phyloP scores from a whole-genome alignment of 1,140 invertebrate species.

The Bombus affinis region DNA sequence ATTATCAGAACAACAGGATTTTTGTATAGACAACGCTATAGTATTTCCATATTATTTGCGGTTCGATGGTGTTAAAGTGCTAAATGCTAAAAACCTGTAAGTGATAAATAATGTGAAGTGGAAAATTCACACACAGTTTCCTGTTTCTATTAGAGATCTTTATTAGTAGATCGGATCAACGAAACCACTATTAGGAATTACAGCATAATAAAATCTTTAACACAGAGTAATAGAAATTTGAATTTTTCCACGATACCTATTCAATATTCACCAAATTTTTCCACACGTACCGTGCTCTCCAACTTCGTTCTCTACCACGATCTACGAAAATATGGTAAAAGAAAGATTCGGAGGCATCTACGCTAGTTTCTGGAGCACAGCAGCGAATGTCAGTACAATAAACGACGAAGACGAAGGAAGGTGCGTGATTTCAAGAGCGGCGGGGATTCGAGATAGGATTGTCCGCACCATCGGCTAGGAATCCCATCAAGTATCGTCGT shows the following conservation, averaged over 20 bases:
- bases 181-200: neutral
- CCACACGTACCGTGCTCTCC: too few relatives aligned
- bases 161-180: neutral
- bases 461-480: slow-evolving; percentile 83
- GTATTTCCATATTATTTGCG: too few relatives aligned
- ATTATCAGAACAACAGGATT: too few relatives aligned
- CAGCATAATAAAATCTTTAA: neutral
- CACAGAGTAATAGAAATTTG: neutral
- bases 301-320: neutral
- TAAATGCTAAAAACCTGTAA: too few relatives aligned
- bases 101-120: too few relatives aligned
- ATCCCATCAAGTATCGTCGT: slow-evolving; percentile 83
- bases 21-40: too few relatives aligned
- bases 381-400: slow-evolving; percentile 58
- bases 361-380: slow-evolving; percentile 35
- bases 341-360: slow-evolving; percentile 8
- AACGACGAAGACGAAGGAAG: slow-evolving; percentile 72
- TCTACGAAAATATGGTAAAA: neutral
- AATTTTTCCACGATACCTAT: neutral
- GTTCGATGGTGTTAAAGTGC: too few relatives aligned
- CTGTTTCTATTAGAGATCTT: neutral
- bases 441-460: slow-evolving; percentile 80
- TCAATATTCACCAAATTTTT: too few relatives aligned
- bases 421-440: slow-evolving; percentile 78
- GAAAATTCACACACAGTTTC: too few relatives aligned